Evolutionary conservation across 2,888 invertebrate genomes (phyloP).

Genomic region (Elegia similella): DNA sequence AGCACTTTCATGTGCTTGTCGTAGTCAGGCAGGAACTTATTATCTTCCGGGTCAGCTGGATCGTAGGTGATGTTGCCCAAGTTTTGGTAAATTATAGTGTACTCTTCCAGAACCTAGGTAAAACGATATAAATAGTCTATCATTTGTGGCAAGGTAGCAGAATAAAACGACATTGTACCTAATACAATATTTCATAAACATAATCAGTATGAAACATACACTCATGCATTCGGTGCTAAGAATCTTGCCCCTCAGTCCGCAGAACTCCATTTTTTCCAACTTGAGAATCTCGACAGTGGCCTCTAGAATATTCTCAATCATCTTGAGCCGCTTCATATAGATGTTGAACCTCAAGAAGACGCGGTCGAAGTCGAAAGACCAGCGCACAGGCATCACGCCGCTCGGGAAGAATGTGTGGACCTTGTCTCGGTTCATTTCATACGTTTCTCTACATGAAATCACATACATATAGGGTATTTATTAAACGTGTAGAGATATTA

Average conservation of each 20-base stretch:
- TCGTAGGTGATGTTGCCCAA: constrained; percentile 85
- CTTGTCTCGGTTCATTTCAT: constrained; percentile 77
- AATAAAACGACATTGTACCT: too few species aligned
- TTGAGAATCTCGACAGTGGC: constrained; percentile 91
- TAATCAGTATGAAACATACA: constrained; percentile 37
- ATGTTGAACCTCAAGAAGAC: constrained; percentile 86
- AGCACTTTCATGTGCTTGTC: constrained; percentile 82
- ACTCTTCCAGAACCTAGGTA: constrained; percentile 60
- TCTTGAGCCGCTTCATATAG: constrained; percentile 83
- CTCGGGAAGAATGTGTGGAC: constrained; percentile 78
- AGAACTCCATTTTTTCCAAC: constrained; percentile 92
- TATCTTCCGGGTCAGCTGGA: constrained; percentile 86
- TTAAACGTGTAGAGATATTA: too few species aligned
- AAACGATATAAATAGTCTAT: too few species aligned
- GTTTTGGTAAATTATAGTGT: constrained; percentile 50
- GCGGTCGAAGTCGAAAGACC: constrained; percentile 88
- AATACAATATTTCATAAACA: background rate
- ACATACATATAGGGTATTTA: background rate
- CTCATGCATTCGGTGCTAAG: constrained; percentile 77
- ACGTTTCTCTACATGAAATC: constrained; percentile 60
- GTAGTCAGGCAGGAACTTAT: constrained; percentile 85
- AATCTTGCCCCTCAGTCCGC: constrained; percentile 84
- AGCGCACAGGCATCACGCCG: constrained; percentile 83
- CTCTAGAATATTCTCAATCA: constrained; percentile 86
- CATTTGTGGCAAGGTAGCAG: too few species aligned